Evolutionary conservation across 2,888 invertebrate genomes (phyloP), one percentile per base, ranked within the genome.

Genomic region (Lapara coniferarum): DNA sequence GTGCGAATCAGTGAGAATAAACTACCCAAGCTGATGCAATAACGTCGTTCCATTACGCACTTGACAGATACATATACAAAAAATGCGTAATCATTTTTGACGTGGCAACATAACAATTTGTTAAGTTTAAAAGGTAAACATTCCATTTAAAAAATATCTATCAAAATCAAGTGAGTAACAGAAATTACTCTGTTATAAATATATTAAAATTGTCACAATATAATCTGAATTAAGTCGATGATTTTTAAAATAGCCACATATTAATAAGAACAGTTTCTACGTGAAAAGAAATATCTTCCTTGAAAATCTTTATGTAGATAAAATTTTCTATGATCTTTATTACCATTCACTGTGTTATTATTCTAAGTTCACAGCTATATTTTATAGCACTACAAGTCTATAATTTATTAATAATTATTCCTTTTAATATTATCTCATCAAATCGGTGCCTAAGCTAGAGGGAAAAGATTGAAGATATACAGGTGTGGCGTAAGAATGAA

Each of bases 21-120:
- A 8, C 37, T 46, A 0, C 2, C 16, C 10, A 10, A 10, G 70
- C 72, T 72, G 72, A 72, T 68, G 72, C 72, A 72, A 72, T 44
- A 70, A 30, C 66, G 63, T 63, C 63, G 63, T 63, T 63, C 63
- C 63, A 44, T 63, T 63, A 63, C 63, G 19, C 63, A 46, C 49
- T 19, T n/a, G 16, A 13, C 16, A 63, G 19, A 19, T 49, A 63
- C 46, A 49, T 63, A 13, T 7, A 19, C 63, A 63, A 46, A 63
- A 59, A 63, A 63, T 49, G 63, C 63, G 63, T 14, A 19, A 19
- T 49, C 63, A 19, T 16, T 63, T 63, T 63, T 63, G 59, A 63
- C 63, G 63, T 63, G 63, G 63, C 63, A 63, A 63, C 19, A 8
- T 63, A 49, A 49, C 12, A 49, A 49, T 19, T 6, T 37, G 37